A percentile compares a stretch with the other conserved stretches of the same genome.
Conservation (phyloP, 2,113 vertebrate genomes). For the Cervus canadensis region DNA sequence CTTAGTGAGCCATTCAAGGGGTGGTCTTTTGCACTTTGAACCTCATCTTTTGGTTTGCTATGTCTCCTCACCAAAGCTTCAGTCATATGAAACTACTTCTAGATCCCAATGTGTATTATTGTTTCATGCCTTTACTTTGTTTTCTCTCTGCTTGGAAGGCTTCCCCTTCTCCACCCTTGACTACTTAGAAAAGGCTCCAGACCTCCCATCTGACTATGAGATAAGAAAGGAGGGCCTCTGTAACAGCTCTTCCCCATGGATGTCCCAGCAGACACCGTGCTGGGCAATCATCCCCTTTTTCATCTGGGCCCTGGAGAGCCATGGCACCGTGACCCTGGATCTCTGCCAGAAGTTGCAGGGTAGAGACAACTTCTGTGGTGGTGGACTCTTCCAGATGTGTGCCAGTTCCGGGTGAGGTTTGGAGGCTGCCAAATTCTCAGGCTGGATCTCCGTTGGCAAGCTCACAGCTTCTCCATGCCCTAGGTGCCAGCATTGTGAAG, state of each 20-base stretch:
- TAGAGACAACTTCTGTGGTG: slow-evolving; percentile 29
- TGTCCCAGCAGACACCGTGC: background rate
- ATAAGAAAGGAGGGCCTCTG: background rate
- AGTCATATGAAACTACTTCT: background rate
- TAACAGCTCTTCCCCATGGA: background rate
- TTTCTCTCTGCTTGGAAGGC: background rate
- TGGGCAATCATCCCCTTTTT: background rate
- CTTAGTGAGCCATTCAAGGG: background rate
- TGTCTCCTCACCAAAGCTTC: background rate
- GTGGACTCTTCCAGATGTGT: slow-evolving; percentile 33
- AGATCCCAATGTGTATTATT: background rate
- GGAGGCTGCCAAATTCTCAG: slow-evolving; percentile 44
- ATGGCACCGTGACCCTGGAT: background rate
- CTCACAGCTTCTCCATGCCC: background rate
- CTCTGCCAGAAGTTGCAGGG: slow-evolving; percentile 22
- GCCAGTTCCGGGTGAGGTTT: slow-evolving; percentile 34
- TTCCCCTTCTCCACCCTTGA: background rate
- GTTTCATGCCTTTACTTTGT: background rate
- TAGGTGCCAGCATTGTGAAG: background rate
- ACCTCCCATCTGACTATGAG: background rate
- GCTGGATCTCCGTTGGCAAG: slow-evolving; percentile 30
- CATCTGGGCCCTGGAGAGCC: background rate
- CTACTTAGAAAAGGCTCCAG: background rate
- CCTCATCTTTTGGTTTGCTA: background rate
- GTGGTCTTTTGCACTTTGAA: slow-evolving; percentile 22